These are phyloP conservation scores for Hylaeus volcanicus DNA, from an alignment of 1,140 invertebrate species.

Conservation along the genomic window DNA sequence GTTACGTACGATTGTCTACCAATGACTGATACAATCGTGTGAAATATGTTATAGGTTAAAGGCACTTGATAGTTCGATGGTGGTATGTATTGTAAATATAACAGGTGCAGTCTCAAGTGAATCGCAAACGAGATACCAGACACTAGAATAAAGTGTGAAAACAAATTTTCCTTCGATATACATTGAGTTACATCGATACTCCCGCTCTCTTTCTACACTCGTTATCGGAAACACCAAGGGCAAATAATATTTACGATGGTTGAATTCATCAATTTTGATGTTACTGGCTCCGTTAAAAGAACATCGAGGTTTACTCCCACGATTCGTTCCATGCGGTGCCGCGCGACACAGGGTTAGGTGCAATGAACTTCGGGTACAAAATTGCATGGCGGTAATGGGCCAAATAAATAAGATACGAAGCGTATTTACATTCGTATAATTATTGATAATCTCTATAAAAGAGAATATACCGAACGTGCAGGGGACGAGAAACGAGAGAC, in stretches of 20 bases:
- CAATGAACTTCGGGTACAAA: slow-evolving; percentile 44
- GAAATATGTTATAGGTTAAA: background rate
- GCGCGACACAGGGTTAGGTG: slow-evolving; percentile 10
- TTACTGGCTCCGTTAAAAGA: background rate
- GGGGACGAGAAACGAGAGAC: slow-evolving; percentile 8
- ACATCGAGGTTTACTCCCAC: background rate
- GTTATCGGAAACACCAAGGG: background rate
- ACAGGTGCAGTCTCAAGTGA: background rate
- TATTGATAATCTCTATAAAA: background rate
- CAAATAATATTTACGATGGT: too few species aligned
- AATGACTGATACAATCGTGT: background rate
- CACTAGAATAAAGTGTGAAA: background rate
- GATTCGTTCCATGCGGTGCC: background rate
- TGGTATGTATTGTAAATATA: background rate
- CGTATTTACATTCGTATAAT: slow-evolving; percentile 25
- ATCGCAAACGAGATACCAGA: background rate
- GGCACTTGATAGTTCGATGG: background rate
- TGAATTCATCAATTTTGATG: slow-evolving; percentile 15
- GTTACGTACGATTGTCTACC: background rate
- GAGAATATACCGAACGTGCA: slow-evolving; percentile 8
- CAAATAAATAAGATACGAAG: slow-evolving; percentile 23
- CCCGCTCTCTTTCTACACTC: too few species aligned
- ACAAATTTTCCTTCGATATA: background rate
- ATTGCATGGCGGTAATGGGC: background rate
- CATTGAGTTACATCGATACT: too few species aligned